Base-by-base conservation (phyloP, 2,797 vertebrate species). In the Coreius guichenoti region DNA sequence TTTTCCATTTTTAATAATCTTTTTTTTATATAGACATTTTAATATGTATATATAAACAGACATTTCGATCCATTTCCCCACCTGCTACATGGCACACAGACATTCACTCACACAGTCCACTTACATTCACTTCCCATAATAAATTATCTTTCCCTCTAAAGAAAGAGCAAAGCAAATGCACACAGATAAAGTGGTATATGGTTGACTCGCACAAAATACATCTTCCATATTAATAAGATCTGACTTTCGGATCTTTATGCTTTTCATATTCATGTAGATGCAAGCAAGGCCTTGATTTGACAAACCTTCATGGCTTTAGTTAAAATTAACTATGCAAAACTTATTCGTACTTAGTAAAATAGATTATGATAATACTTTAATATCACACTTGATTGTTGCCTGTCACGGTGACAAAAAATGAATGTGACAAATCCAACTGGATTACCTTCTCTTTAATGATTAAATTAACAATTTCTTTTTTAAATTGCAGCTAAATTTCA, bases 1-100 rank as follows among this genome's bases (percentile, higher is more conserved):
- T 70, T 80, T 87, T 68, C 21, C 9, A 70, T 88, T 86, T 92
- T 91, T 85, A 91, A 90, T 88, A 90, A 90, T 87, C 61, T 87
- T 86, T 94, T 94, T 56, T 85, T 94, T 91, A 93, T 91, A 92
- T 92, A 95, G 91, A 94, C 89, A 88, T 94, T 92, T 92, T 88
- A 91, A 88, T 93, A 89, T 87, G 90, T 91, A 93, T 92, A 92
- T 95, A 94, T 94, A 95, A 94, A 95, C 92, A 93, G 89, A 88
- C 89, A 89, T 89, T 88, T 79, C 63, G 72, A 86, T 88, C 89
- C 81, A 63, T 86, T n/a, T 88, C 67, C 82, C 92, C 89, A 89
- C 89, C 89, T 89, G 87, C 86, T 83, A 85, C 89, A 91, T 86
- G 80, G 68, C 86, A 81, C 51, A 67, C 65, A 83, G 45, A 88